These are phyloP conservation scores for Alca torda DNA, from an alignment of 2,797 vertebrate genomes.

Conservation along the genomic window DNA sequence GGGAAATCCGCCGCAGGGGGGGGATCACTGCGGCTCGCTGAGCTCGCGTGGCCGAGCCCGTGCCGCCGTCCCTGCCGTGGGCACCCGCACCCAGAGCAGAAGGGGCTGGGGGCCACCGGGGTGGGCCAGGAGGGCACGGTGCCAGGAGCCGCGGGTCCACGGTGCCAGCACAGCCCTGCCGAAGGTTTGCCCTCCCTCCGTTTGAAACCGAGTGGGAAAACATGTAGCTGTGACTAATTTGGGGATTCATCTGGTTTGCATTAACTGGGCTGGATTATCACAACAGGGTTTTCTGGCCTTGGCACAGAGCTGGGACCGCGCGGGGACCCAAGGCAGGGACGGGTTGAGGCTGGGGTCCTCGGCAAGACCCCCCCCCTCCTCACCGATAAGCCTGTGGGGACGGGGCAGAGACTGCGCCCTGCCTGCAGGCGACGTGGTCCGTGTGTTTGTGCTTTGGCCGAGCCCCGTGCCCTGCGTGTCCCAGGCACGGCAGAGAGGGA, in stretches of 20 bases:
- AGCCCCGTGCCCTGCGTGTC: neutral
- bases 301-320: neutral
- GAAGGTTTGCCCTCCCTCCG: rapidly evolving
- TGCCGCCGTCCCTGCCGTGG: rapidly evolving
- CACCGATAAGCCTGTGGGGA: too few relatives aligned
- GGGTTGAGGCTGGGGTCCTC: neutral
- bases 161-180: neutral
- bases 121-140: neutral
- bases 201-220: neutral
- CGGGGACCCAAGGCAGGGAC: neutral
- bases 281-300: neutral
- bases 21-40: neutral
- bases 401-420: neutral
- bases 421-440: rapidly evolving
- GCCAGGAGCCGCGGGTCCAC: rapidly evolving
- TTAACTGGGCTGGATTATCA: conserved; percentile 8
- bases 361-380: neutral
- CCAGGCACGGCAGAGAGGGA: neutral
- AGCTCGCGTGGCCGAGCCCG: rapidly evolving
- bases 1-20: rapidly evolving
- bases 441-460: neutral
- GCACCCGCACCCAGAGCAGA: neutral
- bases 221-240: conserved; percentile 23
- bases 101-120: neutral
- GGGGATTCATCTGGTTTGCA: conserved; percentile 1